Conservation (phyloP, 1,140 invertebrate genomes). For the Eubasilissa regina region DNA sequence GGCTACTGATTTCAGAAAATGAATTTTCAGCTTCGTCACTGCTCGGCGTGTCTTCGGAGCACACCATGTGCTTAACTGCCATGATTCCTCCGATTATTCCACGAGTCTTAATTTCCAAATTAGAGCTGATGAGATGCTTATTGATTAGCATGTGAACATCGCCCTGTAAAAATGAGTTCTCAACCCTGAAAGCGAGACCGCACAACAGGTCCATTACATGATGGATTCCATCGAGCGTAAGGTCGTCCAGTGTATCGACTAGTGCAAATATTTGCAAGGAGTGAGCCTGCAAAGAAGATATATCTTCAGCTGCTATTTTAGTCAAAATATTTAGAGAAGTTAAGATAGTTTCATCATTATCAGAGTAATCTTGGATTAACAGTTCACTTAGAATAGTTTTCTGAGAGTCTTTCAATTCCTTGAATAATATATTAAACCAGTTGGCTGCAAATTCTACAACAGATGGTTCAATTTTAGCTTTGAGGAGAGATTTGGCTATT, state of each 20-base stretch:
- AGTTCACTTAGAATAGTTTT: slow-evolving; percentile 65
- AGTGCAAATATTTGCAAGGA: slow-evolving; percentile 68
- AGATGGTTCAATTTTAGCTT: slow-evolving; percentile 63
- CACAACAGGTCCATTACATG: slow-evolving; percentile 69
- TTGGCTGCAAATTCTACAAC: slow-evolving; percentile 66
- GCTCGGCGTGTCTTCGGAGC: slow-evolving; percentile 60
- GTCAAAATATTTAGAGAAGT: slow-evolving; percentile 66
- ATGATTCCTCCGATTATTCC: slow-evolving; percentile 68
- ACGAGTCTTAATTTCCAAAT: slow-evolving; percentile 66
- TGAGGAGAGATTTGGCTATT: slow-evolving; percentile 65
- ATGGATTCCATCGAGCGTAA: slow-evolving; percentile 65
- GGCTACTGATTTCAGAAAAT: slow-evolving; percentile 63
- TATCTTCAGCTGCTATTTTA: slow-evolving; percentile 66
- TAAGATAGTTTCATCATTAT: slow-evolving; percentile 65
- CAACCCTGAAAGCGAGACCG: slow-evolving; percentile 66
- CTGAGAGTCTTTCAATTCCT: slow-evolving; percentile 64
- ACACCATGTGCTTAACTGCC: slow-evolving; percentile 69
- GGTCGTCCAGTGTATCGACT: slow-evolving; percentile 67
- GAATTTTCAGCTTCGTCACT: slow-evolving; percentile 60
- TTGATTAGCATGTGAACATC: slow-evolving; percentile 70
- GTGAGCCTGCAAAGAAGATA: slow-evolving; percentile 66
- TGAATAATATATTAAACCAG: slow-evolving; percentile 67
- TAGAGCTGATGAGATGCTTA: slow-evolving; percentile 68
- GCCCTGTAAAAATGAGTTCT: slow-evolving; percentile 68
- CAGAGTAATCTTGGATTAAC: slow-evolving; percentile 64